phyloP scores from a whole-genome alignment of 2,888 invertebrate species.

The Dryococelus australis region DNA sequence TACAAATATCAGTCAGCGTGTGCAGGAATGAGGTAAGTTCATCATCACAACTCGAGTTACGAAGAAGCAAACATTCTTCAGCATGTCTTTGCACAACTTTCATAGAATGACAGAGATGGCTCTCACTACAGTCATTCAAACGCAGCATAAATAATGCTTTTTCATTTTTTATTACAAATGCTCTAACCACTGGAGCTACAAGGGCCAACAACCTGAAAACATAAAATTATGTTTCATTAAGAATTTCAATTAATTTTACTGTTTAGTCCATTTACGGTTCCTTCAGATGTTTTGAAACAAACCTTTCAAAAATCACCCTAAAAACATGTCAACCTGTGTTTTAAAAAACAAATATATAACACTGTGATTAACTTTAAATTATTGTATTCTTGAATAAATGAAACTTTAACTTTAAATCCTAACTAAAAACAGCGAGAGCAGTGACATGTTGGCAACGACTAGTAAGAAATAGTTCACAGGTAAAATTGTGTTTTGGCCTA shows the following conservation, averaged over 20 bases:
- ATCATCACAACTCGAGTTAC: neutral
- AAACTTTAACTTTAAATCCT: too few species aligned
- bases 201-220: constrained; percentile 53
- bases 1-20: constrained; percentile 33
- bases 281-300: too few species aligned
- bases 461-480: too few species aligned
- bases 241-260: constrained; percentile 59
- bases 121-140: constrained; percentile 46
- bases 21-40: constrained; percentile 12
- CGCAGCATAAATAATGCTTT: constrained; percentile 52
- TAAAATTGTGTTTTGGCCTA: too few species aligned
- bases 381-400: too few species aligned
- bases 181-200: constrained; percentile 51
- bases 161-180: constrained; percentile 54
- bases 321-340: too few species aligned
- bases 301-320: too few species aligned
- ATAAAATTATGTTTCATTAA: constrained; percentile 5
- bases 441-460: too few species aligned
- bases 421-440: too few species aligned
- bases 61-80: constrained; percentile 9
- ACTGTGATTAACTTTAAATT: too few species aligned
- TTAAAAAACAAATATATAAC: too few species aligned
- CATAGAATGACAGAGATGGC: constrained; percentile 13
- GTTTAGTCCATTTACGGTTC: too few species aligned
- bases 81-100: constrained; percentile 31